Base-by-base conservation (phyloP, 2,113 vertebrate species). In the Pituophis catenifer region DNA sequence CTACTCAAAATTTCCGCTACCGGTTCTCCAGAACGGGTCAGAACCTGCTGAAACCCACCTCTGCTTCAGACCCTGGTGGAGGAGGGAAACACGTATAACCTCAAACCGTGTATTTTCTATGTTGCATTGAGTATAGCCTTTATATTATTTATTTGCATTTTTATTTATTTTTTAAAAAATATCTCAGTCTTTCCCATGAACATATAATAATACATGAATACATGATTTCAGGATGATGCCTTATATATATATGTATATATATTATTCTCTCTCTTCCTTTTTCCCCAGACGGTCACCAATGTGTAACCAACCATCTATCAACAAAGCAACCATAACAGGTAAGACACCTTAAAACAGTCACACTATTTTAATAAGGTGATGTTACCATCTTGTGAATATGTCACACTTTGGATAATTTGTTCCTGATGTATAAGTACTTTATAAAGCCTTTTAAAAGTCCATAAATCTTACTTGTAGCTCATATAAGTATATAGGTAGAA, bases 301-400 rank as follows among this genome's bases (percentile, higher is more conserved):
- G 98, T 99, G 99, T 98, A 99, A 99, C 96, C 99, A 98, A 97
- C 98, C 99, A 75, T 98, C 99, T 90, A 99, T 99, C 97, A 99
- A 99, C 97, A 99, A 99, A 98, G 98, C 99, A 96, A 98, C 98
- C 96, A 98, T 99, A 96, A 99, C 99, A 98, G 99, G 99, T 99
- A 98, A 97, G 97, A 93, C 1, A 15, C 86, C 85, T 53, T 91
- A 57, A 24, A 89, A 81, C 57, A 11, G 91, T 33, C 53, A 89
- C 26, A 93, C 58, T 29, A 86, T 58, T 85, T 9, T 1, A 38
- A 21, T 92, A 3, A 95, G 70, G 94, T 94, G 85, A 7, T 15
- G 33, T 29, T 8, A 57, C 1, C 44, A 9, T 92, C n/a, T 57
- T 33, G 53, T 55, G 23, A 19, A 57, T 58, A 21, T 11, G 38